Evolutionary conservation across 1,140 invertebrate genomes (phyloP).

Genomic region (Heliothis virescens): DNA sequence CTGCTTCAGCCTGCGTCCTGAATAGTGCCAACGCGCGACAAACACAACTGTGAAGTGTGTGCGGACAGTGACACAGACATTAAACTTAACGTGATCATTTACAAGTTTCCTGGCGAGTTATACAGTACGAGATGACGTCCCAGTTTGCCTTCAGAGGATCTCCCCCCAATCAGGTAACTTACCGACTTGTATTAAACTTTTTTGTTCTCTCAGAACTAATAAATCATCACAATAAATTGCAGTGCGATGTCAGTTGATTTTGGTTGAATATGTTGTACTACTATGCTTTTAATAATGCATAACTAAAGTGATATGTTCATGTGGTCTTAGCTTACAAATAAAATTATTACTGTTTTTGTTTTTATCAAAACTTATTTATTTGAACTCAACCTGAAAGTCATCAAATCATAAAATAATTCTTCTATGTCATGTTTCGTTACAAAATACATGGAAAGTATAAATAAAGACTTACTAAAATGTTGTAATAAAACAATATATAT

Average conservation of each 20-base stretch:
- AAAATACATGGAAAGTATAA: too few relatives aligned
- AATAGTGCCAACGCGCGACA: constrained; percentile 62
- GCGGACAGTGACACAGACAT: constrained; percentile 75
- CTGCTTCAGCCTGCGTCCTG: constrained; percentile 49
- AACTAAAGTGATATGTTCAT: constrained; percentile 58
- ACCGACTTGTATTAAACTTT: neutral
- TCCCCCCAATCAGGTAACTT: constrained; percentile 79
- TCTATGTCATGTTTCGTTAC: too few relatives aligned
- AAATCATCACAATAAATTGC: constrained; percentile 50
- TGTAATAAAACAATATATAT: too few relatives aligned
- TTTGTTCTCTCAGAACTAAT: neutral
- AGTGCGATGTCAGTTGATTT: constrained; percentile 53
- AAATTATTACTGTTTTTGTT: neutral
- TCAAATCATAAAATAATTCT: too few relatives aligned
- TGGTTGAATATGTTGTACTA: constrained; percentile 15
- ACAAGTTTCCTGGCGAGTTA: constrained; percentile 61
- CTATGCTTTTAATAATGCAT: constrained; percentile 38
- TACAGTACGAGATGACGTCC: constrained; percentile 80
- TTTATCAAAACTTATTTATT: neutral
- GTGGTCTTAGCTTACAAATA: constrained; percentile 48
- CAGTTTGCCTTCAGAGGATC: constrained; percentile 83
- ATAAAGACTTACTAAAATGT: too few relatives aligned
- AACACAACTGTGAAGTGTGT: constrained; percentile 82
- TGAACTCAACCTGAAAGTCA: too few relatives aligned
- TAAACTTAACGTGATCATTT: constrained; percentile 64